Base-by-base conservation (phyloP, 2,797 vertebrate species). In the Poeciliopsis infans region DNA sequence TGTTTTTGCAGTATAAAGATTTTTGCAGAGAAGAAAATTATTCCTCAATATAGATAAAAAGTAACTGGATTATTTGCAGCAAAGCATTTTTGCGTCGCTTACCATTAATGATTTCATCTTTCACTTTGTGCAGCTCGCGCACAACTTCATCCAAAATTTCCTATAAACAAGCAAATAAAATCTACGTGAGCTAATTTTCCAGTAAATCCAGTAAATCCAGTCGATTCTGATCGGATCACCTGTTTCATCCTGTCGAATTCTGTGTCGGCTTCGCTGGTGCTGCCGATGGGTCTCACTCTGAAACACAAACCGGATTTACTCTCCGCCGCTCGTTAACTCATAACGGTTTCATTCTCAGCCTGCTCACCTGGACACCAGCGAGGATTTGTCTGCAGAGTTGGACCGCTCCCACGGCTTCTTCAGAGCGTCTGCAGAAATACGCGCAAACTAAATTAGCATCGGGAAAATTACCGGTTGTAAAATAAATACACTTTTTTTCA, bases 91-190 rank as follows among this genome's bases (percentile, higher is more conserved):
- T 3, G 71, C 57, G 25, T 11, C 33, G 39, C 97, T 97, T 94
- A 99, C 98, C 98, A 68, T 99, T 97, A 83, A 99, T 99, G 91
- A 99, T 99, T 94, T 99, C 98, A 87, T 99, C 98, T 95, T 99
- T 99, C 91, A 99, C 98, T 91, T 98, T 99, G 95, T 99, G 98
- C 87, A 99, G 96, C 94, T 99, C 98, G 45, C 97, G 97, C 86
- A 99, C 97, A 88, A 99, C 98, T 94, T 99, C 98, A 91, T 99
- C 98, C 95, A 99, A 96, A 92, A 99, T 99, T 95, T 99, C 98
- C 98, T 99, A 94, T 75, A 77, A 33, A 53, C 25, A 7, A 55
- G 64, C 51, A 83, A 77, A 75, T 10, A 78, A 79, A 8, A 72
- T 1, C 13, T 18, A 43, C 31, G 72, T 4, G 13, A 72, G 64